Evolutionary conservation across 2,113 vertebrate species (phyloP).

Genomic region (Halcyon malimbica): DNA sequence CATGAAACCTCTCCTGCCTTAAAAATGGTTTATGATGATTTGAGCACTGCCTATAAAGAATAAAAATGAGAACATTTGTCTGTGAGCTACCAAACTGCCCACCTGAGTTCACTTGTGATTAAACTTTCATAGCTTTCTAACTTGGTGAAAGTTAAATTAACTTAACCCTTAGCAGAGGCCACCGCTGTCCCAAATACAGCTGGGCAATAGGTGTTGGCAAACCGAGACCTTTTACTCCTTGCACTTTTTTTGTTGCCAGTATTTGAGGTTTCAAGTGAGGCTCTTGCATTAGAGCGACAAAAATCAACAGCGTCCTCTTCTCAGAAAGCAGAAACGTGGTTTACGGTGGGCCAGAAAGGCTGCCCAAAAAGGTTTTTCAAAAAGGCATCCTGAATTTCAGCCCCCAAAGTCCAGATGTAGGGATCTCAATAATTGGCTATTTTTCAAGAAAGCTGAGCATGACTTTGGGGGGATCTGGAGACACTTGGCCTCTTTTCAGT

Average conservation of each 20-base stretch:
- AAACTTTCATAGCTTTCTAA: constrained; percentile 34
- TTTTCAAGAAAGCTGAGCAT: neutral
- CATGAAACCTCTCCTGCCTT: constrained; percentile 35
- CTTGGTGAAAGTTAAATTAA: constrained; percentile 40
- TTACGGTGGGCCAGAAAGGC: neutral
- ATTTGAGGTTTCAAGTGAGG: neutral
- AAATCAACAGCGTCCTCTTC: neutral
- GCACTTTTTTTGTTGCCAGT: neutral
- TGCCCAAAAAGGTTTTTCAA: neutral
- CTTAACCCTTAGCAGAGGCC: constrained; percentile 11
- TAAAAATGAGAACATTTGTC: constrained; percentile 57
- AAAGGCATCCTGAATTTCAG: neutral
- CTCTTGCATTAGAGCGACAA: neutral
- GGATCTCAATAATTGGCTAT: neutral
- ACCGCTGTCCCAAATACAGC: neutral
- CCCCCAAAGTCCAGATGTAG: neutral
- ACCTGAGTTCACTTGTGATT: constrained; percentile 25
- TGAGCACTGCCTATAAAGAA: constrained; percentile 32
- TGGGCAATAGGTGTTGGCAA: neutral
- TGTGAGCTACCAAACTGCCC: constrained; percentile 38
- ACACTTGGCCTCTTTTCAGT: neutral
- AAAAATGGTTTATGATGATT: constrained; percentile 51
- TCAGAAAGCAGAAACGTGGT: neutral
- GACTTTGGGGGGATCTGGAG: neutral
- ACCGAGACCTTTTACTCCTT: neutral